A percentile compares a stretch with the other conserved stretches of the same genome.
Conservation (phyloP, 1,140 invertebrate genomes). For the Belonocnema kinseyi region DNA sequence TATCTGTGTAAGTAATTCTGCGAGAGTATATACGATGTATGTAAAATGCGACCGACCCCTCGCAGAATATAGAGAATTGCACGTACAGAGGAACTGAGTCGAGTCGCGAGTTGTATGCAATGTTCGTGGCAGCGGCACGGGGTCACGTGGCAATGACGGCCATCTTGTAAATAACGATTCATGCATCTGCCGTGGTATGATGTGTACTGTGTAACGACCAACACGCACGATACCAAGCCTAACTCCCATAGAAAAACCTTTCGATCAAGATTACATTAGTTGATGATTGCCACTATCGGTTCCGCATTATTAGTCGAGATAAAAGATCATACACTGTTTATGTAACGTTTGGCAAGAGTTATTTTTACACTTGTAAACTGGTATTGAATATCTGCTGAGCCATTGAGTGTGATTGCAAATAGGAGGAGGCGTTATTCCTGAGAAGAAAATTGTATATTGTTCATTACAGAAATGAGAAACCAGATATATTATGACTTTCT, state of each 20-base stretch:
- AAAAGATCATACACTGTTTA: not conserved
- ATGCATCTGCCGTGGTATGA: constrained; percentile 42
- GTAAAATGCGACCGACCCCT: constrained; percentile 1
- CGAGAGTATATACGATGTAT: not conserved
- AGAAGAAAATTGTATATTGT: too few relatives aligned
- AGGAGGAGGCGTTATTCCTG: not conserved
- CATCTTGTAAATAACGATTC: constrained; percentile 57
- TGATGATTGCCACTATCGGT: constrained; percentile 12
- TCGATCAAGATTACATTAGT: constrained; percentile 11
- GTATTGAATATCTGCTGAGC: not conserved
- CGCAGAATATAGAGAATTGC: not conserved
- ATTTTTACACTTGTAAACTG: not conserved
- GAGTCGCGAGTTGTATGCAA: not conserved
- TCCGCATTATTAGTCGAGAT: not conserved
- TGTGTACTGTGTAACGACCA: constrained; percentile 24
- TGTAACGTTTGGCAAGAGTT: not conserved
- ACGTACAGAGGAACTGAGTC: not conserved
- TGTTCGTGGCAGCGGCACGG: constrained; percentile 33
- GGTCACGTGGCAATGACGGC: constrained; percentile 45
- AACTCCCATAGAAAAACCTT: not conserved
- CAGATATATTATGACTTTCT: too few relatives aligned
- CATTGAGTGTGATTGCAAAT: not conserved
- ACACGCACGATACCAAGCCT: not conserved
- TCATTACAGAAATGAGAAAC: too few relatives aligned
- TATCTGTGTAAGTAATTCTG: not conserved